These are phyloP conservation scores for Lysandra coridon DNA, from an alignment of 2,888 invertebrate species.

Conservation along the genomic window DNA sequence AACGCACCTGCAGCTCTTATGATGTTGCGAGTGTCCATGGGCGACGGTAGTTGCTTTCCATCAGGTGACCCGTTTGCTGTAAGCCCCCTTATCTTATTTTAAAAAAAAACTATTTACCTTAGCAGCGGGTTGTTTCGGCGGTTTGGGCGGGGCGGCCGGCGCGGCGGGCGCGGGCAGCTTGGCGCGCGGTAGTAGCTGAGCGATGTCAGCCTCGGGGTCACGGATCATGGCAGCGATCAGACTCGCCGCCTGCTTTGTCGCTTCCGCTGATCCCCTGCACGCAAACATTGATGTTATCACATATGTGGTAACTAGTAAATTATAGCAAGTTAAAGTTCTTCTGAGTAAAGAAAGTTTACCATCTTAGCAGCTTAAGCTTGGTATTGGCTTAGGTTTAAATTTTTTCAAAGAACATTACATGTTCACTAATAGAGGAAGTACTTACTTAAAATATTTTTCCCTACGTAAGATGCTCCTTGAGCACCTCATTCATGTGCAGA, in stretches of 20 bases:
- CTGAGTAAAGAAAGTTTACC: no score
- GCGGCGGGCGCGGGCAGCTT: slow-evolving; percentile 79
- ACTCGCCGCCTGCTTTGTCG: slow-evolving; percentile 94
- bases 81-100: no score
- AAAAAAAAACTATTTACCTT: slow-evolving; percentile 51
- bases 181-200: slow-evolving; percentile 88
- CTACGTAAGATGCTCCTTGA: no score
- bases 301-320: background rate
- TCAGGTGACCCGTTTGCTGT: no score
- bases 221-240: slow-evolving; percentile 95
- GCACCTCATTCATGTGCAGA: no score
- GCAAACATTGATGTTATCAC: background rate
- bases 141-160: slow-evolving; percentile 78
- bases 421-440: no score
- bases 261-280: slow-evolving; percentile 91
- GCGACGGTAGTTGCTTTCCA: no score
- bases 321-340: background rate
- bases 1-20: no score
- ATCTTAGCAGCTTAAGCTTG: background rate
- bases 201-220: slow-evolving; percentile 96
- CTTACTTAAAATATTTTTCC: no score
- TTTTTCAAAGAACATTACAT: no score
- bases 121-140: slow-evolving; percentile 65
- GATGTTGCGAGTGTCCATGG: no score
- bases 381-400: no score